Base-by-base conservation (phyloP, 2,113 vertebrate genomes). In the Scolopax mira region DNA sequence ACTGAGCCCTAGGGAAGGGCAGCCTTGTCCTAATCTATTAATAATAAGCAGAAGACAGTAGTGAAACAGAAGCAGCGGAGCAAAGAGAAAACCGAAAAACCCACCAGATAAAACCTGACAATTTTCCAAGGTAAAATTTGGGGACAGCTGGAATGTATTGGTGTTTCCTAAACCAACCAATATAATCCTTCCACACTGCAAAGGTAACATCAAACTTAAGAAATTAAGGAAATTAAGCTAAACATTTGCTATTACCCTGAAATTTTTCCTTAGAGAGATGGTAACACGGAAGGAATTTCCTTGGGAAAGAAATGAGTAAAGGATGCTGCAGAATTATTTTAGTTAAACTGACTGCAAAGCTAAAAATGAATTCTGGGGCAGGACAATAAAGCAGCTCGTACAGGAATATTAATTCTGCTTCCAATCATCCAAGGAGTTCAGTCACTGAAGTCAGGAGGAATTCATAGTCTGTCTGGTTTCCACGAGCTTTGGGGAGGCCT, bases 341-440 rank as follows among this genome's bases (percentile, higher is more conserved):
- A 73, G 67, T 88, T 88, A 85, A 94, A 85, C 39, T 21, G 67
- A n/a, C 74, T 89, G 81, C 37, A 28, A 30, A 58, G 78, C 91
- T 89, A 79, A 89, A 75, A 96, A 88, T 86, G 14, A 89, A 77
- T 91, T 86, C 41, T 93, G 67, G 71, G 49, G 35, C 79, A 78
- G 62, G 81, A 85, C 89, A 91, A 69, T 33, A 9, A 78, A 57
- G 54, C 61, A 93, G 85, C 37, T 79, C 78, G 8, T 24, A 49
- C 35, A 72, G 39, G 78, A 91, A 85, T 85, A 93, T 77, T 85
- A 95, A 93, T 96, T 94, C 58, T 83, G 58, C 46, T 96, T 91
- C 74, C 41, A 91, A 0, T 91, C 71, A 91, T 22, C 81, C 37
- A 37, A 88, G 74, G 54, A 70, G 18, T 58, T 89, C 62, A 57